These are phyloP conservation scores for Campoletis sonorensis DNA, from an alignment of 1,140 invertebrate genomes.

Conservation along the genomic window DNA sequence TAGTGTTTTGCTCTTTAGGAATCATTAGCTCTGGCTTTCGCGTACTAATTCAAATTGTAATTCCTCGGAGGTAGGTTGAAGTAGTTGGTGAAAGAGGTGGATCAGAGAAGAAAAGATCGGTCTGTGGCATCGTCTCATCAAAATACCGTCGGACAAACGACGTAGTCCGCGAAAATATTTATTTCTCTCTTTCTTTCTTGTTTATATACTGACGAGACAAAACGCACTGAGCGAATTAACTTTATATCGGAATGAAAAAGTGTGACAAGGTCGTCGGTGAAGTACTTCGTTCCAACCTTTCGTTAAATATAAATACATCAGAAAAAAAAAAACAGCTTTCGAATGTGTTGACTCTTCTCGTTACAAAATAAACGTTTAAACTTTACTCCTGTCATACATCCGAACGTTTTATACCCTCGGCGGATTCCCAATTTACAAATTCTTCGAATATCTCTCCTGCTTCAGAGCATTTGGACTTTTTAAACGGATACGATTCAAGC, in stretches of 20 bases:
- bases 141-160: conserved; percentile 72
- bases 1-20: conserved; percentile 67
- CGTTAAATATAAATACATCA: neutral
- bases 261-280: conserved; percentile 47
- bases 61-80: conserved; percentile 59
- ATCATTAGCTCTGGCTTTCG: conserved; percentile 74
- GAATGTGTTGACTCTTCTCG: neutral
- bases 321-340: neutral
- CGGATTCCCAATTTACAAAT: conserved; percentile 38
- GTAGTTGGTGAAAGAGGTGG: neutral
- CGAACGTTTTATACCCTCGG: conserved; percentile 14
- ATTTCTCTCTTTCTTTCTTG: neutral
- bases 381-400: conserved; percentile 20
- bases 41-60: conserved; percentile 75
- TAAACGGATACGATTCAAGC: neutral
- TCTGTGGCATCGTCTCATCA: conserved; percentile 67
- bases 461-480: neutral
- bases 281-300: neutral
- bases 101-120: conserved; percentile 6
- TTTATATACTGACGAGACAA: neutral
- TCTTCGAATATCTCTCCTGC: conserved; percentile 11
- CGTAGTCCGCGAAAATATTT: conserved; percentile 39
- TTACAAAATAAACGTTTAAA: neutral
- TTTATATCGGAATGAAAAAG: conserved; percentile 65
- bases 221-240: conserved; percentile 67